phyloP scores from a whole-genome alignment of 2,113 vertebrate genomes.

The Jacana jacana region DNA sequence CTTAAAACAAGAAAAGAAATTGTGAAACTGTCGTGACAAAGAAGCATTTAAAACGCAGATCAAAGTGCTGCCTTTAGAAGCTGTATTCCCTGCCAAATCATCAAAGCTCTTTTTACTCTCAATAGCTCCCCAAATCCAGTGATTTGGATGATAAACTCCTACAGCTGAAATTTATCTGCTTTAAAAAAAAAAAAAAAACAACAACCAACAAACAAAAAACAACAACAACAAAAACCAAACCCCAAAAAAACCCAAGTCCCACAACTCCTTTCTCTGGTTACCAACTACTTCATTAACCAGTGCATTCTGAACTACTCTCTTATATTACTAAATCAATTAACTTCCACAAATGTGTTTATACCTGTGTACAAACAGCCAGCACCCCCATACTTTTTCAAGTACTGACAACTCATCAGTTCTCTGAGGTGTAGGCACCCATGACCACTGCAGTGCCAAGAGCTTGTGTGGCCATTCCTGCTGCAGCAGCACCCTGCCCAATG shows the following conservation, averaged over 20 bases:
- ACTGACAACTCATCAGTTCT: neutral
- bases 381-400: neutral
- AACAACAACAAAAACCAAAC: neutral
- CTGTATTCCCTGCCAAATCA: constrained; percentile 35
- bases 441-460: neutral
- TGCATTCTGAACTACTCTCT: neutral
- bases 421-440: rapidly evolving
- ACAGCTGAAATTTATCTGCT: neutral
- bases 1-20: constrained; percentile 13
- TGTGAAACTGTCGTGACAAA: constrained; percentile 49
- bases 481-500: rapidly evolving
- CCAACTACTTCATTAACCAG: neutral
- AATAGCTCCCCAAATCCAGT: constrained; percentile 35
- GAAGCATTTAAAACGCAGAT: constrained; percentile 58
- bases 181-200: neutral
- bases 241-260: neutral
- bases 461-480: neutral
- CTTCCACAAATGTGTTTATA: neutral
- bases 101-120: constrained; percentile 35
- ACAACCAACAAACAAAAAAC: neutral
- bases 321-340: neutral
- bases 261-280: neutral
- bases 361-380: neutral
- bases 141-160: constrained; percentile 25
- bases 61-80: constrained; percentile 31